Evolutionary conservation across 2,113 vertebrate species (phyloP).

Genomic region (Phylloscopus whistleri): DNA sequence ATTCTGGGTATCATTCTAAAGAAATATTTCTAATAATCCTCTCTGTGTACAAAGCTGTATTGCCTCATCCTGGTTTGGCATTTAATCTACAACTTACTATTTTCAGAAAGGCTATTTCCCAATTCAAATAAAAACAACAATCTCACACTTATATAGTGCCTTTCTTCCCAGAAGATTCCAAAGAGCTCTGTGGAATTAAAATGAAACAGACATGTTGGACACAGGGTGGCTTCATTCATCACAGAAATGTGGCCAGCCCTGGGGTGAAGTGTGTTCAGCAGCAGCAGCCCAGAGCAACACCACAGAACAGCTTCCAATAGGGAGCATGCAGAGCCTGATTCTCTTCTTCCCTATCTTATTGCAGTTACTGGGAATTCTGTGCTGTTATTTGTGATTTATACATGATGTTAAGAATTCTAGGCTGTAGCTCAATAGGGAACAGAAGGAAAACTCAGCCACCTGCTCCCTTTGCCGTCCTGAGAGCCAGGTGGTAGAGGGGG

Average conservation of each 20-base stretch:
- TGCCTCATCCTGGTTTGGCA: conserved; percentile 63
- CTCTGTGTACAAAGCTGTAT: conserved; percentile 60
- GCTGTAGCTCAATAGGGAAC: neutral
- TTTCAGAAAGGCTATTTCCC: conserved; percentile 62
- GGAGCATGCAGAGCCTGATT: neutral
- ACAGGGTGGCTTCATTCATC: conserved; percentile 40
- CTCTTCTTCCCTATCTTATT: neutral
- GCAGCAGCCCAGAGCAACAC: neutral
- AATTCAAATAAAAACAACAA: conserved; percentile 57
- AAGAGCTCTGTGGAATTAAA: conserved; percentile 48
- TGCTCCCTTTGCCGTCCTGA: neutral
- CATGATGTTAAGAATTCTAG: neutral
- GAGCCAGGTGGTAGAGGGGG: neutral
- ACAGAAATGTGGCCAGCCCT: neutral
- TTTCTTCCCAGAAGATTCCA: conserved; percentile 35
- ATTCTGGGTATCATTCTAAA: conserved; percentile 67
- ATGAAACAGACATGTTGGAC: conserved; percentile 28
- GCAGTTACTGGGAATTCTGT: neutral
- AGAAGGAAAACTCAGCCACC: neutral
- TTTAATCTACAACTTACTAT: conserved; percentile 64
- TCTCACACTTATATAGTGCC: conserved; percentile 21
- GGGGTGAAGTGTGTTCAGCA: neutral
- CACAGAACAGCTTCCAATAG: neutral
- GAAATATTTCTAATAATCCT: conserved; percentile 69
- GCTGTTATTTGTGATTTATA: neutral